Base-by-base conservation (phyloP, 2,888 invertebrate species). In the Oeneis ivallda region DNA sequence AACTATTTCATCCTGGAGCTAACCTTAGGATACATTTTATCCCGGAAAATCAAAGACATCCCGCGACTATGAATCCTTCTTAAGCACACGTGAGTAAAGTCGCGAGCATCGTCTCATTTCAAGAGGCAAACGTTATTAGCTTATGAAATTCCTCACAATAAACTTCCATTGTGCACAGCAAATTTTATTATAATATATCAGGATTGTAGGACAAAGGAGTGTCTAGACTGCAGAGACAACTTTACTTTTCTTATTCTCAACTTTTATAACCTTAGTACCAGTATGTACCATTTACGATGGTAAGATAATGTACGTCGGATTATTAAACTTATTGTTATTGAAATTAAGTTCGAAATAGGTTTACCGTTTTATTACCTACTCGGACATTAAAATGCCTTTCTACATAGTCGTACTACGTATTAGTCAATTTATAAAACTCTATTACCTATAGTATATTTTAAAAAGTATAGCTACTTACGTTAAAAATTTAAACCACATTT, bases 341-440 rank as follows among this genome's bases (percentile, higher is more conserved):
- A 0, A n/a, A 52, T 67, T 43, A 52, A 50, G 58, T 58, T 52
- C 6, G 13, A 57, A 58, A 58, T 45, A 19, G 17, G 13, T 26
- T 52, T 10, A 15, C 17, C 32, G 34, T 37, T 45, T 39, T 26
- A n/a, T 37, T 34, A 41, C n/a, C 34, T 6, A 63, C 58, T 68
- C 66, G 66, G 56, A 66, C 66, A 66, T 69, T 66, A 62, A 62
- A 57, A 53, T 19, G 54, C 58, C 64, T 66, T 69, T 69, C 69
- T 56, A 62, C 50, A 34, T 59, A n/a, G n/a, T n/a, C n/a, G n/a
- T n/a, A n/a, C n/a, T n/a, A n/a, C n/a, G n/a, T n/a, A n/a, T n/a
- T 50, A 17, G 47, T 47, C 26, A 45, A 59, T 64, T 69, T 65
- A 26, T 45, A n/a, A 67, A 56, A 62, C 64, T 62, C 45, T 13